Evolutionary conservation across 2,113 vertebrate genomes (phyloP).

Genomic region (Tragelaphus scriptus): DNA sequence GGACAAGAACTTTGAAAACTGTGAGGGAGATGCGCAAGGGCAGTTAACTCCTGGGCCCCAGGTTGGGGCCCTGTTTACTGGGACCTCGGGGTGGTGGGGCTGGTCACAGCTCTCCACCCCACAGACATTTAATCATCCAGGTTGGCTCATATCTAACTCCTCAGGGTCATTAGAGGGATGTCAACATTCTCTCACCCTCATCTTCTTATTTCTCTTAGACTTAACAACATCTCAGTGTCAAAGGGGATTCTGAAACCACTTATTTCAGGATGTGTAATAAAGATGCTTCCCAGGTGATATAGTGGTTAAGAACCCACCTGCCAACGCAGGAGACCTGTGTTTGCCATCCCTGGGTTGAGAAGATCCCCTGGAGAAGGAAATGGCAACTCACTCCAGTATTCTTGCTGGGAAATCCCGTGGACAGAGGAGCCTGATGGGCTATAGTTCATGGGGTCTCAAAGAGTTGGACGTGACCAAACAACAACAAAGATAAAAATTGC

Average conservation of each 20-base stretch:
- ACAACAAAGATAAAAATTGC: background rate
- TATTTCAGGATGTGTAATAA: background rate
- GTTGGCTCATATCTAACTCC: no score
- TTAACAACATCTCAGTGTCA: background rate
- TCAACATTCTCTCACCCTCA: background rate
- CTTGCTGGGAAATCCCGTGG: background rate
- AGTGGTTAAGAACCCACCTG: background rate
- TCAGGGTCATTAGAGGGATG: background rate
- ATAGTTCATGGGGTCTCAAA: background rate
- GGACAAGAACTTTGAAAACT: background rate
- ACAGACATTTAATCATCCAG: background rate
- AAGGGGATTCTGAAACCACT: background rate
- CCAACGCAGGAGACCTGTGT: accelerated
- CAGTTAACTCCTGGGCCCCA: no score
- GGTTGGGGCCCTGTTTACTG: accelerated
- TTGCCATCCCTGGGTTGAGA: background rate
- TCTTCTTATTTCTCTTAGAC: background rate
- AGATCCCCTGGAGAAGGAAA: background rate
- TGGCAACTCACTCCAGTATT: background rate
- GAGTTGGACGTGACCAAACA: background rate
- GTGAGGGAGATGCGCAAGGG: background rate
- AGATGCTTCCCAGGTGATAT: background rate
- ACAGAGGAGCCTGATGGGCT: background rate
- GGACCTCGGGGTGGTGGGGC: background rate
- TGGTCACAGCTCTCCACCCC: background rate